Conservation (phyloP, 1,140 invertebrate species). For the Tachypleus tridentatus region DNA sequence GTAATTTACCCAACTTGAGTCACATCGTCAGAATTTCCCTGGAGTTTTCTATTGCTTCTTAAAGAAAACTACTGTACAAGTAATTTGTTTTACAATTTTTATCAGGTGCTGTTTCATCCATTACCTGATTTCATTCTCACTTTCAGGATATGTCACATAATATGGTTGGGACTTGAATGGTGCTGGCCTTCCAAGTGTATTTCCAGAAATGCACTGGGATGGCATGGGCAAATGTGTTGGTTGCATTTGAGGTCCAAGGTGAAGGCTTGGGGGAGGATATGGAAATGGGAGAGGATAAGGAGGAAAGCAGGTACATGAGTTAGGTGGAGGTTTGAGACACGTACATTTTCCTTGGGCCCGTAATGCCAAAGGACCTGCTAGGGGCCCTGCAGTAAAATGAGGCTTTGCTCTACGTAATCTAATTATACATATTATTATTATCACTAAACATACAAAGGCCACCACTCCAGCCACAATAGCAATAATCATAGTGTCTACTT, state of each 20-base stretch:
- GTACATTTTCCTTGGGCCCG: slow-evolving; percentile 31
- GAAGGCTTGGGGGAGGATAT: slow-evolving; percentile 29
- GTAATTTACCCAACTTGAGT: no score
- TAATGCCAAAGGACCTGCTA: slow-evolving; percentile 43
- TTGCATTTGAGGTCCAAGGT: slow-evolving; percentile 22
- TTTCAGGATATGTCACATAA: slow-evolving; percentile 33
- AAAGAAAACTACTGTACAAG: no score
- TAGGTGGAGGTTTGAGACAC: slow-evolving; percentile 31
- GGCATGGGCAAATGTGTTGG: slow-evolving; percentile 25
- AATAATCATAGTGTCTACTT: slow-evolving; percentile 82
- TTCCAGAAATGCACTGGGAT: slow-evolving; percentile 23
- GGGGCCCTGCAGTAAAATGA: slow-evolving; percentile 46
- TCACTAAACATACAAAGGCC: slow-evolving; percentile 72
- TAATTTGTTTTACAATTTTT: no score
- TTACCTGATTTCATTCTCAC: slow-evolving; percentile 10
- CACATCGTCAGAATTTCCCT: no score
- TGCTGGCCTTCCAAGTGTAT: slow-evolving; percentile 26
- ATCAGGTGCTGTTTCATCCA: no score
- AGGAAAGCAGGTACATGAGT: slow-evolving; percentile 27
- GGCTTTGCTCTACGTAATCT: slow-evolving; percentile 34
- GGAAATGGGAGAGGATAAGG: slow-evolving; percentile 23
- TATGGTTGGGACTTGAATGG: slow-evolving; percentile 29
- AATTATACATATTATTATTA: slow-evolving; percentile 77
- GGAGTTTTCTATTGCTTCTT: no score
- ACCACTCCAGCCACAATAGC: slow-evolving; percentile 83